Conservation (phyloP, 2,797 vertebrate genomes). For the Phoxinus dragarum region DNA sequence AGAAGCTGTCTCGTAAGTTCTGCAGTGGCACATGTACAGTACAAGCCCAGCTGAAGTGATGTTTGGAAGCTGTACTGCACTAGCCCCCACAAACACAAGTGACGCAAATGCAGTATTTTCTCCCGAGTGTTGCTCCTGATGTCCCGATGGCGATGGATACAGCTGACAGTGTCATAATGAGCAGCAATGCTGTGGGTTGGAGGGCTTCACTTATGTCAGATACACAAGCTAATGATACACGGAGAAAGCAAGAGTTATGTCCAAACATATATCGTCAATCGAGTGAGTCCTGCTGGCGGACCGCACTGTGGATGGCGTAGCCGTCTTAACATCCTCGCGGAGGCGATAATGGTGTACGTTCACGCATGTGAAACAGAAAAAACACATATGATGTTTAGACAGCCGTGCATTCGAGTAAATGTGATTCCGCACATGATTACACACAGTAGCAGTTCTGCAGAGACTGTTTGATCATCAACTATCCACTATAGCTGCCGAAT, state of each 20-base stretch:
- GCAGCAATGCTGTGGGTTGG: conserved; percentile 29
- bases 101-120: conserved; percentile 37
- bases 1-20: conserved; percentile 25
- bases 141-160: not conserved
- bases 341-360: not conserved
- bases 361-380: not conserved
- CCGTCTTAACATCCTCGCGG: not conserved
- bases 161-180: conserved; percentile 43
- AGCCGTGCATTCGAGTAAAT: not conserved
- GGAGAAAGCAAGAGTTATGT: conserved; percentile 17
- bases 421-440: not conserved
- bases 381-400: conserved; percentile 10
- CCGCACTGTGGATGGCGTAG: not conserved
- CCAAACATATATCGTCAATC: conserved; percentile 21
- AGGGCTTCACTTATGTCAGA: conserved; percentile 17
- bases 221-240: conserved; percentile 21
- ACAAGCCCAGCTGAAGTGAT: conserved; percentile 5
- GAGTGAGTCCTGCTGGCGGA: not conserved
- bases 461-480: not conserved
- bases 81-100: conserved; percentile 24
- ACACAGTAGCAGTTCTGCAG: not conserved
- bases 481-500: not conserved
- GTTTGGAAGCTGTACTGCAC: conserved; percentile 20
- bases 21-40: conserved; percentile 9
- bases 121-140: conserved; percentile 10